Evolutionary conservation across 2,888 invertebrate species (phyloP).

Genomic region (Andrena hattorfiana): DNA sequence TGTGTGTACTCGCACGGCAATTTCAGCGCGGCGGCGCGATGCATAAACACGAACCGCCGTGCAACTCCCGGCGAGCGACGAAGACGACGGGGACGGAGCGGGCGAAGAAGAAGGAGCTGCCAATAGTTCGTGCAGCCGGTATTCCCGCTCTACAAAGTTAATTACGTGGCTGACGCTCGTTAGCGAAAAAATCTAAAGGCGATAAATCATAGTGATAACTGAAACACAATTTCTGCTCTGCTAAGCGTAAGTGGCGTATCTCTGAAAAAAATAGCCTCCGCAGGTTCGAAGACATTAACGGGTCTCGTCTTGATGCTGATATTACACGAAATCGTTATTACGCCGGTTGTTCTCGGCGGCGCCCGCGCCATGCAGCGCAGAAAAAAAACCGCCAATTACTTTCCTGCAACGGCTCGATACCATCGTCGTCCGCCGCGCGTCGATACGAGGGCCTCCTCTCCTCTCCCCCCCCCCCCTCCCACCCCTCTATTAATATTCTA

Average conservation of each 20-base stretch:
- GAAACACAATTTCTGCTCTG: conserved; percentile 63
- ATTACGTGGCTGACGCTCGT: conserved; percentile 60
- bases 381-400: conserved; percentile 39
- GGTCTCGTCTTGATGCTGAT: conserved; percentile 39
- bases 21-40: conserved; percentile 15
- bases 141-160: conserved; percentile 56
- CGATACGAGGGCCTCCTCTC: conserved; percentile 21
- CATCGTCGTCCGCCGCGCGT: conserved; percentile 22
- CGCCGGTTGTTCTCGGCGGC: conserved; percentile 17
- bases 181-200: conserved; percentile 61
- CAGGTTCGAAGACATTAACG: conserved; percentile 54
- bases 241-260: conserved; percentile 58
- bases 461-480: not conserved
- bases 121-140: conserved; percentile 44
- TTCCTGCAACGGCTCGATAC: conserved; percentile 33
- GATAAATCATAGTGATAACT: conserved; percentile 65
- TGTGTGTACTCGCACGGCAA: not conserved
- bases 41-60: conserved; percentile 21
- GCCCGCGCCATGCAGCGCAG: not conserved
- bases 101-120: conserved; percentile 29
- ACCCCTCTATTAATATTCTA: conserved; percentile 50
- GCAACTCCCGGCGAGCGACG: conserved; percentile 2
- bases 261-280: conserved; percentile 36
- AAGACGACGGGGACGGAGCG: not conserved
- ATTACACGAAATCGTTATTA: conserved; percentile 52